Base-by-base conservation (phyloP, 1,140 invertebrate species). In the Mizuhopecten yessoensis region DNA sequence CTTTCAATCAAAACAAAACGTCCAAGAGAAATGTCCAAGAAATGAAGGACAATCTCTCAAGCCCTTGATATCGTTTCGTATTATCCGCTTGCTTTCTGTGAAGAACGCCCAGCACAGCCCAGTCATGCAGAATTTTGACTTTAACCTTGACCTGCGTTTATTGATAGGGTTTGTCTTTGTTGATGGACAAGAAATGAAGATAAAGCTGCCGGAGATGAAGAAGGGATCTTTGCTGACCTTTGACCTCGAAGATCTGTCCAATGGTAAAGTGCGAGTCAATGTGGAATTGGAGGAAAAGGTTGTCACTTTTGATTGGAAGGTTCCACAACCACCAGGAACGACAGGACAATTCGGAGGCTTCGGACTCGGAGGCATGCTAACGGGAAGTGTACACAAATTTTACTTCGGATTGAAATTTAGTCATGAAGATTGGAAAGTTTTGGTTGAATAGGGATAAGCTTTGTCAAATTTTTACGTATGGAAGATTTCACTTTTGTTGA, bases 161-260 rank as follows among this genome's bases (percentile, higher is more conserved):
- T 29, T 5, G 9, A 75, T 91, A 96, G 96, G 96, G 17, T 93
- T 86, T 57, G 94, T 96, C 33, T 96, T 91, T 93, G 95, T 96
- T 34, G 95, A 96, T 94, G 95, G 95, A 13, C 94, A 95, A 87
- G 96, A 96, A 89, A 96, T 95, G 94, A 95, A 95, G 87, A 96
- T 92, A 0, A 94, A 94, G 86, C 91, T 96, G 86, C 95, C 96
- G 57, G 90, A 93, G 34, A 93, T 96, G 88, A 93, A 92, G n/a
- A 95, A 94, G 91, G 94, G 94, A 7, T 95, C 95, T n/a, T 89
- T 91, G 23, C 86, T 96, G 15, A 95, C 94, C 45, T 93, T 96
- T 90, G 93, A 96, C 87, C 95, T 95, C 20, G 96, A 96, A 89
- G 86, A 90, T 1, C 91, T 96, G 34, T 90, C 94, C 0, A 95